Conservation (phyloP, 2,888 invertebrate species). For the Abscondita cerata region DNA sequence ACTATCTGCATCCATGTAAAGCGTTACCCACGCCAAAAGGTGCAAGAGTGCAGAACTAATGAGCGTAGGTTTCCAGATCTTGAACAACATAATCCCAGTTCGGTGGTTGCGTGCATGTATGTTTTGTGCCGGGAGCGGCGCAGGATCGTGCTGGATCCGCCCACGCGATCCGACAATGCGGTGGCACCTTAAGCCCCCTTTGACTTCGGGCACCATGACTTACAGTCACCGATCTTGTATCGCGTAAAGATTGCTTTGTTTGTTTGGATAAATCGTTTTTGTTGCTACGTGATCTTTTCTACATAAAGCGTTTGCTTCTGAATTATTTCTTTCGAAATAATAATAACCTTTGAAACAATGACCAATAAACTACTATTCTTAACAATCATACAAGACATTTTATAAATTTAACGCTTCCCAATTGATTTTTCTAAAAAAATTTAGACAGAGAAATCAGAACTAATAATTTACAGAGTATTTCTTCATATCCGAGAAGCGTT, state of each 20-base stretch:
- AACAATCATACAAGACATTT: too few species aligned
- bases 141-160: slow-evolving; percentile 42
- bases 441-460: too few species aligned
- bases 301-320: slow-evolving; percentile 15
- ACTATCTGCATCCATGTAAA: slow-evolving; percentile 26
- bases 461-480: too few species aligned
- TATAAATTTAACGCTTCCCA: too few species aligned
- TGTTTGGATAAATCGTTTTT: slow-evolving; percentile 29
- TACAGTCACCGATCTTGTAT: slow-evolving; percentile 35
- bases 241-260: slow-evolving; percentile 31
- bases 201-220: slow-evolving; percentile 17
- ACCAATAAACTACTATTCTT: too few species aligned
- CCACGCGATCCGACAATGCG: slow-evolving; percentile 42
- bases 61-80: slow-evolving; percentile 53
- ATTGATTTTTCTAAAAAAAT: too few species aligned
- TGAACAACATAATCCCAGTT: slow-evolving; percentile 52
- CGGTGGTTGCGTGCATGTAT: slow-evolving; percentile 45
- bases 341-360: too few species aligned
- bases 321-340: neutral
- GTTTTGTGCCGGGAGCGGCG: slow-evolving; percentile 41
- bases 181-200: slow-evolving; percentile 39
- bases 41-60: slow-evolving; percentile 53
- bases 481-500: too few species aligned
- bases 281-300: too few species aligned
- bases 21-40: slow-evolving; percentile 40